A percentile compares a stretch with the other conserved stretches of the same genome.
These are phyloP conservation scores for Chunga burmeisteri DNA, from an alignment of 2,113 vertebrate species.

Conservation along the genomic window DNA sequence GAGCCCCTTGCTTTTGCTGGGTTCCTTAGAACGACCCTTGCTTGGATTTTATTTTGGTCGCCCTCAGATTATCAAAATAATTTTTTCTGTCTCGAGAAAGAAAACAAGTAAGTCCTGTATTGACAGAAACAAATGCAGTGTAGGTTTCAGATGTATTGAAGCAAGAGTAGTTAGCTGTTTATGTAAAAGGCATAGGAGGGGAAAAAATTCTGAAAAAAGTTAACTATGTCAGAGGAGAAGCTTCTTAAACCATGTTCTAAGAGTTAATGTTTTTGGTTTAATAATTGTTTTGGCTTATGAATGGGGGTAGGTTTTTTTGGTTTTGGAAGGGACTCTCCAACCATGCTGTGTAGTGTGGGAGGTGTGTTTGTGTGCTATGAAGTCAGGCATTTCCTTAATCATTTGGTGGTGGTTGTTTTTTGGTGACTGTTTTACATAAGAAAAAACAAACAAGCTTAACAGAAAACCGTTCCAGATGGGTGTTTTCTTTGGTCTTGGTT, in stretches of 20 bases:
- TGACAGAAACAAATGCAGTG: not conserved
- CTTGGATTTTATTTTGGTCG: not conserved
- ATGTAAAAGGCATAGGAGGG: not conserved
- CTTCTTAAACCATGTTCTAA: not conserved
- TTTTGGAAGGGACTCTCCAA: not conserved
- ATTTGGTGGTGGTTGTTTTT: not conserved
- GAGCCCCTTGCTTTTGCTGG: not conserved
- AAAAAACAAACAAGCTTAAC: not conserved
- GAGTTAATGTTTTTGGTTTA: not conserved
- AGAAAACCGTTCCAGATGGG: not conserved
- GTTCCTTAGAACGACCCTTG: not conserved
- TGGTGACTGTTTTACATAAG: not conserved
- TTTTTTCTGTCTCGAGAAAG: not conserved
- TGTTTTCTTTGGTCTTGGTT: not conserved
- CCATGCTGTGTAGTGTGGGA: not conserved
- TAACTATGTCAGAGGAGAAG: not conserved
- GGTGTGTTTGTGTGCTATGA: not conserved
- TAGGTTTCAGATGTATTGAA: not conserved
- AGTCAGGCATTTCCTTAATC: not conserved
- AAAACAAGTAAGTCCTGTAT: not conserved
- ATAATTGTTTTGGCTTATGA: not conserved
- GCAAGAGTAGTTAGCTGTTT: not conserved
- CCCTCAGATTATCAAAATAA: not conserved
- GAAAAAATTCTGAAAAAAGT: not conserved
- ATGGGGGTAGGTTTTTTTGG: not conserved